Conservation (phyloP, 2,888 invertebrate species). For the Spisula subtruncata region DNA sequence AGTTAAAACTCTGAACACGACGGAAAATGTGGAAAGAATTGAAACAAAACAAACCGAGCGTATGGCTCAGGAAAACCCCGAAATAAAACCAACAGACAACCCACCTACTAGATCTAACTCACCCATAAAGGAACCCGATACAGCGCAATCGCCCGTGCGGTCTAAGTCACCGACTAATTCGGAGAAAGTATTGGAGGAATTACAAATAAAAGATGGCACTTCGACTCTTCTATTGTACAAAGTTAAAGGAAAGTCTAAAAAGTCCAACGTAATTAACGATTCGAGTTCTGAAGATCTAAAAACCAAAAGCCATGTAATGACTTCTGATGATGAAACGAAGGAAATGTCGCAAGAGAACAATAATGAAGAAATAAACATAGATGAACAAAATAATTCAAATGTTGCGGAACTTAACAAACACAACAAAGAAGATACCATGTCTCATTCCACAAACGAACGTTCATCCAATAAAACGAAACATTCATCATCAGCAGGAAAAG, state of each 20-base stretch:
- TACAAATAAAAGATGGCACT: slow-evolving; percentile 41
- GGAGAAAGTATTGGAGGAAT: slow-evolving; percentile 27
- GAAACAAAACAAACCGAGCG: not conserved
- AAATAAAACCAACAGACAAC: not conserved
- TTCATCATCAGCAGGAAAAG: not conserved
- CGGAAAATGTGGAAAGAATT: not conserved
- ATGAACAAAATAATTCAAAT: not conserved
- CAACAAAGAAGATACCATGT: not conserved
- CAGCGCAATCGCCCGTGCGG: not conserved
- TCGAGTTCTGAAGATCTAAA: not conserved
- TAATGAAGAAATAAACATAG: not conserved
- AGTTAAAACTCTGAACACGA: slow-evolving; percentile 14
- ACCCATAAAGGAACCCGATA: not conserved
- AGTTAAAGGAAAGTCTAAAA: slow-evolving; percentile 33
- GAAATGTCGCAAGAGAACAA: not conserved
- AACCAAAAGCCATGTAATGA: not conserved
- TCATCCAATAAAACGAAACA: not conserved
- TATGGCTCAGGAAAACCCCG: not conserved
- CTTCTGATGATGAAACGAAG: not conserved
- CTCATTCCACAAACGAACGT: not conserved
- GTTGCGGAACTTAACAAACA: not conserved
- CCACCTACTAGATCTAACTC: not conserved
- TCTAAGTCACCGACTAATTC: not conserved
- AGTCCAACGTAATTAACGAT: not conserved
- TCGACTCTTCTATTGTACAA: slow-evolving; percentile 56